phyloP scores from a whole-genome alignment of 2,797 vertebrate species.

The Selene dorsalis region DNA sequence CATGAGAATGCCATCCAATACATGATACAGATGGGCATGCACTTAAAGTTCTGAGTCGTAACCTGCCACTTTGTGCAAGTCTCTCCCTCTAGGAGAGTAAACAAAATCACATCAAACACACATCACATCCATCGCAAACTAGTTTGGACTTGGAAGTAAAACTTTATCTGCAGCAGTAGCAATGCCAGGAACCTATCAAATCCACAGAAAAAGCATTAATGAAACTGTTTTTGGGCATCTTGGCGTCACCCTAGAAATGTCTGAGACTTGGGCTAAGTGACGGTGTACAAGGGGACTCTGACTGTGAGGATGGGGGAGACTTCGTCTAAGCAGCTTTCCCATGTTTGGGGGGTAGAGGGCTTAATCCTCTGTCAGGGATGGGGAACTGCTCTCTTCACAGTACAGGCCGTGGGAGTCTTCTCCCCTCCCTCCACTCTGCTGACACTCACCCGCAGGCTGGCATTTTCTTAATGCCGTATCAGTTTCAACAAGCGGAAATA shows the following conservation, averaged over 20 bases:
- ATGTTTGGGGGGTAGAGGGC: slow-evolving; percentile 85
- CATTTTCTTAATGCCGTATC: slow-evolving; percentile 87
- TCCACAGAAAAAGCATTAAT: slow-evolving; percentile 80
- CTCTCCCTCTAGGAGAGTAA: slow-evolving; percentile 74
- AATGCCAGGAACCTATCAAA: slow-evolving; percentile 82
- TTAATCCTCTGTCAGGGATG: slow-evolving; percentile 87
- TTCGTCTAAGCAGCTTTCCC: slow-evolving; percentile 85
- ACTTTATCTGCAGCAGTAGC: slow-evolving; percentile 77
- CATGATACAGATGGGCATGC: slow-evolving; percentile 59
- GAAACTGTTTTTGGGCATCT: slow-evolving; percentile 82
- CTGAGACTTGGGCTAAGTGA: slow-evolving; percentile 78
- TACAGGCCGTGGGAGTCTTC: slow-evolving; percentile 83
- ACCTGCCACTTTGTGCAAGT: slow-evolving; percentile 68
- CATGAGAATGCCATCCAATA: slow-evolving; percentile 58
- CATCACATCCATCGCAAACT: slow-evolving; percentile 79
- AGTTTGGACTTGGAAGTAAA: slow-evolving; percentile 74
- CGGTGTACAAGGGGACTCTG: slow-evolving; percentile 77
- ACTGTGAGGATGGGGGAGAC: slow-evolving; percentile 79
- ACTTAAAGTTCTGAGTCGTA: slow-evolving; percentile 70
- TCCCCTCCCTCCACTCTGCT: slow-evolving; percentile 80
- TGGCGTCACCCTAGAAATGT: slow-evolving; percentile 78
- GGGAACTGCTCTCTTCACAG: slow-evolving; percentile 83
- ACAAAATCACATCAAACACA: slow-evolving; percentile 81
- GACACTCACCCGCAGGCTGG: slow-evolving; percentile 83
- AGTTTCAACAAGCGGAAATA: slow-evolving; percentile 87